Conservation (phyloP, 2,113 vertebrate species). For the Sakesphorus luctuosus region DNA sequence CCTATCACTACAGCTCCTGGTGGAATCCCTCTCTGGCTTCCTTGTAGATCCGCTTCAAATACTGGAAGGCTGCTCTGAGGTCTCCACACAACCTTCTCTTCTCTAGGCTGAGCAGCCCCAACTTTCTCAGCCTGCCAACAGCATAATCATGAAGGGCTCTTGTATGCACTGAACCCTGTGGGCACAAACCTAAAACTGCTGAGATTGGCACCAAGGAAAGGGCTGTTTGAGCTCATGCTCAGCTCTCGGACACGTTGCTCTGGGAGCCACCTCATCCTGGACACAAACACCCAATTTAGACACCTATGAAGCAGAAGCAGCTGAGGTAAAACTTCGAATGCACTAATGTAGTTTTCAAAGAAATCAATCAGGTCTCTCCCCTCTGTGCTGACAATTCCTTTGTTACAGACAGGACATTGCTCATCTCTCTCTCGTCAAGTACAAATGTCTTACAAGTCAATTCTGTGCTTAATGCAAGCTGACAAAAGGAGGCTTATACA, state of each 20-base stretch:
- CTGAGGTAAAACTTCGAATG: neutral
- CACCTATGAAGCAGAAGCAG: neutral
- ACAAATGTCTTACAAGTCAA: neutral
- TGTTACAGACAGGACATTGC: neutral
- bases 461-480: neutral
- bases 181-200: neutral
- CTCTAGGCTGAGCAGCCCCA: neutral
- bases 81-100: neutral
- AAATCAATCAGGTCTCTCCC: neutral
- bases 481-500: constrained; percentile 19
- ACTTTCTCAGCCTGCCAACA: neutral
- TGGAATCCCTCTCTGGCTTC: neutral
- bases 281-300: neutral
- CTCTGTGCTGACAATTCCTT: neutral
- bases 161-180: neutral
- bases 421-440: constrained; percentile 2
- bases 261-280: neutral
- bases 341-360: neutral
- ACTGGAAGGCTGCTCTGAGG: neutral
- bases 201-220: neutral
- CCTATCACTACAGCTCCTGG: too few relatives aligned
- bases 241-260: neutral
- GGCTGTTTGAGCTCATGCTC: neutral
- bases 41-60: neutral
- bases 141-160: neutral